Evolutionary conservation across 2,113 vertebrate genomes (phyloP).

Genomic region (Eublepharis macularius): DNA sequence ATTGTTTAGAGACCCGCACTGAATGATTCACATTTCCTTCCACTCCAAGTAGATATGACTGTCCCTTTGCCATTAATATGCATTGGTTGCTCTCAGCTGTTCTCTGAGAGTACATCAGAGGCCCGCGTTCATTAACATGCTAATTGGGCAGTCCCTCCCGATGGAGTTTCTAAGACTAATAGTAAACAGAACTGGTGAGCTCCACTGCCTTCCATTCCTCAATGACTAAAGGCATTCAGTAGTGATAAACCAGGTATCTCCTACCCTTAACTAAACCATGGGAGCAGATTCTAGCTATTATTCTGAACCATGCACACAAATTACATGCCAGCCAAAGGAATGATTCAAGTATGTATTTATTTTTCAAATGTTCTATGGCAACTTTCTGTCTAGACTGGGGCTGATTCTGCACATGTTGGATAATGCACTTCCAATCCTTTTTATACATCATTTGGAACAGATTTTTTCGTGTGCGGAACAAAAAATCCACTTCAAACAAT

Average conservation of each 20-base stretch:
- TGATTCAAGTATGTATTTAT: too few relatives aligned
- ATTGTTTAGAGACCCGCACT: neutral
- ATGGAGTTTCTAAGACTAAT: conserved; percentile 45
- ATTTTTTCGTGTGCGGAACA: too few relatives aligned
- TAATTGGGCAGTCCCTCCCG: conserved; percentile 64
- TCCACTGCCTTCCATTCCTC: neutral
- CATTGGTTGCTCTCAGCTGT: conserved; percentile 61
- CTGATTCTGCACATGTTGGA: too few relatives aligned
- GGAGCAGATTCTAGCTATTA: neutral
- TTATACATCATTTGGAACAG: too few relatives aligned
- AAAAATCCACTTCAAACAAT: too few relatives aligned
- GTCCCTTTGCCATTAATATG: conserved; percentile 58
- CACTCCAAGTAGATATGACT: conserved; percentile 20
- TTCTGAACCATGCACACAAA: neutral
- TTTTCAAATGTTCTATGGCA: too few relatives aligned
- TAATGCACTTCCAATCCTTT: too few relatives aligned
- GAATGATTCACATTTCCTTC: conserved; percentile 5
- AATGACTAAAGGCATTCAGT: neutral
- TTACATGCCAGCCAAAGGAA: too few relatives aligned
- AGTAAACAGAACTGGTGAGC: conserved; percentile 58
- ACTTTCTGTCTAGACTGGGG: too few relatives aligned
- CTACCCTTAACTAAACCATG: neutral
- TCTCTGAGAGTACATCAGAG: conserved; percentile 62
- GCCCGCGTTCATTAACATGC: conserved; percentile 68
- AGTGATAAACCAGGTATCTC: neutral